Conservation (phyloP, 2,113 vertebrate species). For the Psittacula cyanocephala region DNA sequence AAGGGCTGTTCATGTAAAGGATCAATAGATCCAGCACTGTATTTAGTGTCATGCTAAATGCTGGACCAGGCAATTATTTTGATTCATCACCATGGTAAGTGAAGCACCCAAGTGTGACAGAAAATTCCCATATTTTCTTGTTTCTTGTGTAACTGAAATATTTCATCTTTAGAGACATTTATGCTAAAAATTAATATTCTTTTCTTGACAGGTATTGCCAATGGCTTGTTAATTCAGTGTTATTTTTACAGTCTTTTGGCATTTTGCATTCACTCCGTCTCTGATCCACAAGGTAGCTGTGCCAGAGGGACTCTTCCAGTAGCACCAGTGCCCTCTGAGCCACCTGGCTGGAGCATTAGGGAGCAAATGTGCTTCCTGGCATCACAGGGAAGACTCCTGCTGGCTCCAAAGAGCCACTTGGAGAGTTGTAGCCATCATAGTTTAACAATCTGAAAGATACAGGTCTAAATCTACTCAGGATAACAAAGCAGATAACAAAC, state of each 20-base stretch:
- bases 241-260: background rate
- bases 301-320: background rate
- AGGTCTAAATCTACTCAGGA: background rate
- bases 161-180: constrained; percentile 4
- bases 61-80: constrained; percentile 35
- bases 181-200: background rate
- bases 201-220: background rate
- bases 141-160: background rate
- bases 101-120: constrained; percentile 19
- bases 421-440: background rate
- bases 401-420: background rate
- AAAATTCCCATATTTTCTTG: background rate
- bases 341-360: background rate
- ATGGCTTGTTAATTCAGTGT: background rate
- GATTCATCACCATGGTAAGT: constrained; percentile 12
- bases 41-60: background rate
- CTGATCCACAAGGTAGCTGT: background rate
- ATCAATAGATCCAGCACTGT: constrained; percentile 4
- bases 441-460: background rate
- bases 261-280: background rate
- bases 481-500: background rate
- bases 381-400: background rate
- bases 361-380: background rate
- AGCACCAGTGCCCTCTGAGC: background rate
- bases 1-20: background rate